Base-by-base conservation (phyloP, 2,888 invertebrate genomes). In the Pheosia tremula region DNA sequence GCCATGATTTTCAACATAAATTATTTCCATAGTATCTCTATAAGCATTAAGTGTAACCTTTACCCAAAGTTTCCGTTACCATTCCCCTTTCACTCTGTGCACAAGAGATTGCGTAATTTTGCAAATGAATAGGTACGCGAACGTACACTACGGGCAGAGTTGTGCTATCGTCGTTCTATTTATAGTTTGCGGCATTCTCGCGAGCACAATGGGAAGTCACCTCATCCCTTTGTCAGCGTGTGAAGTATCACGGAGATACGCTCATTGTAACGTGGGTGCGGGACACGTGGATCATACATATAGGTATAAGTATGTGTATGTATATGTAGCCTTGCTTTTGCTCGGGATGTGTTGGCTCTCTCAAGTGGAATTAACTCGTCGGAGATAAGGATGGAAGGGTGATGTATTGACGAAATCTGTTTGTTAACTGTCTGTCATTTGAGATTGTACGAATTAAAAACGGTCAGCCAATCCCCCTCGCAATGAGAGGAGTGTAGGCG, bases 151-250 rank as follows among this genome's bases (percentile, higher is more conserved):
- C 11, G 41, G 47, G 47, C n/a, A 47, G 47, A n/a, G 47, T 4
- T 47, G 11, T 47, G 47, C 47, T 64, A 59, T 66, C 71, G 66
- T 59, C 61, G 59, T 37, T 52, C 58, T 61, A 61, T 68, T 66
- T 65, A 66, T 66, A 66, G 62, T n/a, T 4, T 11, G 47, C 5
- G 47, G 11, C n/a, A 47, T 47, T 47, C 47, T 47, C n/a, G 47
- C n/a, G 47, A 5, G 47, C n/a, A 47, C 47, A 47, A 47, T 47
- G 5, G 47, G 43, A 4, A 50, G 53, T 38, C 36, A 53, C 38
- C 41, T 56, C 57, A 60, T 58, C 41, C 58, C 69, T 63, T 72
- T 71, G 73, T 72, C 59, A 61, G 47, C 11, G 7, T 54, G 50
- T 56, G 59, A 59, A 72, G 57, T 65, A 57, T 59, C 36, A 65